Conservation (phyloP, 1,140 invertebrate species). For the Neelides sp. region DNA sequence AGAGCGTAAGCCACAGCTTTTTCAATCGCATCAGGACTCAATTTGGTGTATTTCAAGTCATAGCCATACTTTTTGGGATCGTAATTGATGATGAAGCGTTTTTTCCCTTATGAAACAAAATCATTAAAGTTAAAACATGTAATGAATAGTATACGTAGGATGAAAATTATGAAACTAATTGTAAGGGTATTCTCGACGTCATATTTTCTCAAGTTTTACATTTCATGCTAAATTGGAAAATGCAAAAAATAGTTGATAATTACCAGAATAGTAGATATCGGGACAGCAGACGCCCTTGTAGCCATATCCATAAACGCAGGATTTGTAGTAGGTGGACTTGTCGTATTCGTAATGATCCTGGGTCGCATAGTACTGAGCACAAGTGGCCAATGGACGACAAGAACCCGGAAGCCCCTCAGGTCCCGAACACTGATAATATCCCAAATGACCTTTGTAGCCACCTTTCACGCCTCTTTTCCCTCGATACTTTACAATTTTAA, state of each 20-base stretch:
- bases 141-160: neutral
- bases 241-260: neutral
- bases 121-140: neutral
- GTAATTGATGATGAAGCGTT: conserved; percentile 15
- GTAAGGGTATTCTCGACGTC: too few relatives aligned
- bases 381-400: conserved; percentile 19
- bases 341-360: conserved; percentile 15
- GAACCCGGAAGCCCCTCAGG: conserved; percentile 22
- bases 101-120: conserved; percentile 9
- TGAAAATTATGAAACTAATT: neutral
- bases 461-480: neutral
- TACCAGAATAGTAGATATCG: conserved; percentile 10
- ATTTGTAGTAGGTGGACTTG: conserved; percentile 12
- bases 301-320: conserved; percentile 25
- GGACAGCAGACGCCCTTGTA: conserved; percentile 28
- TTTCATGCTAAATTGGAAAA: too few relatives aligned
- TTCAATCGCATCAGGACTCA: conserved; percentile 14
- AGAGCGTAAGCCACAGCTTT: conserved; percentile 15
- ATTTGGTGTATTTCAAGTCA: conserved; percentile 2
- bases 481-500: neutral
- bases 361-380: conserved; percentile 23
- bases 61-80: conserved; percentile 18
- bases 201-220: too few relatives aligned
- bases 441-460: neutral
- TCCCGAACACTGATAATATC: conserved; percentile 14